Percentiles rank a stretch among this genome's conserved stretches.
Evolutionary conservation across 1,140 invertebrate genomes (phyloP).

Genomic region (Lepidotrigona ventralis): DNA sequence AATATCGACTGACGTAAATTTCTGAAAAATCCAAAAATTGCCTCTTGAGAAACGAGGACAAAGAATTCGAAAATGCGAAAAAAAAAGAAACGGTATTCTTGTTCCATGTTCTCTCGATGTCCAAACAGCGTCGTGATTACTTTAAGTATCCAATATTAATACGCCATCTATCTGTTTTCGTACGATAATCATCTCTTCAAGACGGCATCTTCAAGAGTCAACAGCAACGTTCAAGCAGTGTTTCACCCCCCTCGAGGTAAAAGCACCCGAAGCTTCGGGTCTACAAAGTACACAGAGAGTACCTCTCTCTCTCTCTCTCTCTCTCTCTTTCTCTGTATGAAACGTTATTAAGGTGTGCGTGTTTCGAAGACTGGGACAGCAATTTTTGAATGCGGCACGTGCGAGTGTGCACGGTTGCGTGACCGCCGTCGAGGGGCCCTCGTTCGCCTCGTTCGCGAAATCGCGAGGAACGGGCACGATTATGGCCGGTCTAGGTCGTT

Average conservation of each 20-base stretch:
- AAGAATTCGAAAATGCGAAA: too few relatives aligned
- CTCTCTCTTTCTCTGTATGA: too few relatives aligned
- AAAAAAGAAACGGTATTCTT: background rate
- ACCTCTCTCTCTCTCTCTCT: too few relatives aligned
- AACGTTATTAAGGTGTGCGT: background rate
- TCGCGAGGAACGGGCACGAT: slow-evolving; percentile 39
- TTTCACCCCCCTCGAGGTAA: background rate
- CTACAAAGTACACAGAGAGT: background rate
- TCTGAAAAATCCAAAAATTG: background rate
- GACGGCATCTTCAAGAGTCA: background rate
- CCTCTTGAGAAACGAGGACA: too few relatives aligned
- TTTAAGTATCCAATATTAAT: background rate
- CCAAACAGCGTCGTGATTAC: background rate
- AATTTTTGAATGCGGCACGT: slow-evolving; percentile 44
- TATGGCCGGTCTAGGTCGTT: slow-evolving; percentile 45
- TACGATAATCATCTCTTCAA: background rate
- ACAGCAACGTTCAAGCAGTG: background rate
- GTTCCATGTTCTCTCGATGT: background rate
- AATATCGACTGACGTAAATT: background rate
- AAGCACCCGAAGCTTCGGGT: background rate
- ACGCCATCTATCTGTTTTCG: background rate
- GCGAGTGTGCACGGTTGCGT: slow-evolving; percentile 33
- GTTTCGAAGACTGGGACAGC: slow-evolving; percentile 12
- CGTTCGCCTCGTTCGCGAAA: slow-evolving; percentile 36
- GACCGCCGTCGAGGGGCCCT: slow-evolving; percentile 8